Percentiles rank a stretch among this genome's conserved stretches.
These are phyloP conservation scores for Circaetus gallicus DNA, from an alignment of 2,113 vertebrate species.

Conservation along the genomic window DNA sequence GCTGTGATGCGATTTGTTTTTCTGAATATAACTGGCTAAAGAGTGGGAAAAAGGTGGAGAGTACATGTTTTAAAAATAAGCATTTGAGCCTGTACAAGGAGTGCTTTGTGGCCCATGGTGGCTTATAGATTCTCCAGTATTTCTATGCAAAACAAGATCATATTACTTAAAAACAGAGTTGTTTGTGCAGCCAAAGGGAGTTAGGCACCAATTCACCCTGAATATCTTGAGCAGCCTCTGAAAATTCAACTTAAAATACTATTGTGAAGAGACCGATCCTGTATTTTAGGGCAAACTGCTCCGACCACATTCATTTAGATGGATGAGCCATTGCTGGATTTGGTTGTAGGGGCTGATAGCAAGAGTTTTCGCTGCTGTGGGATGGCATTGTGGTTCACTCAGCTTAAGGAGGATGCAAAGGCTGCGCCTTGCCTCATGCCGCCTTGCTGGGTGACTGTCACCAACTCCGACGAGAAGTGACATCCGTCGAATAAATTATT, in stretches of 20 bases:
- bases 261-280: accelerated
- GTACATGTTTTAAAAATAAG: background rate
- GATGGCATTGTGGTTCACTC: accelerated
- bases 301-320: accelerated
- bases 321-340: background rate
- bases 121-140: background rate
- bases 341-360: background rate
- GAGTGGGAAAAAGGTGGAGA: background rate
- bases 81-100: background rate
- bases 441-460: background rate
- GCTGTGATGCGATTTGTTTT: background rate
- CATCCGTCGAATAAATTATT: background rate
- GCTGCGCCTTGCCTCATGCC: background rate
- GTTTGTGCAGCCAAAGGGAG: background rate
- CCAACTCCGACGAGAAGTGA: background rate
- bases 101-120: background rate
- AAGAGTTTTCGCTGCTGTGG: accelerated
- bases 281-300: background rate
- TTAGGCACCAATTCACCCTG: background rate
- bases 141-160: background rate
- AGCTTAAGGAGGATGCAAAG: background rate
- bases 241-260: background rate
- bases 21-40: background rate
- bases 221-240: background rate
- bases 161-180: background rate